Base-by-base conservation (phyloP, 2,888 invertebrate species). In the Nysson spinosus region DNA sequence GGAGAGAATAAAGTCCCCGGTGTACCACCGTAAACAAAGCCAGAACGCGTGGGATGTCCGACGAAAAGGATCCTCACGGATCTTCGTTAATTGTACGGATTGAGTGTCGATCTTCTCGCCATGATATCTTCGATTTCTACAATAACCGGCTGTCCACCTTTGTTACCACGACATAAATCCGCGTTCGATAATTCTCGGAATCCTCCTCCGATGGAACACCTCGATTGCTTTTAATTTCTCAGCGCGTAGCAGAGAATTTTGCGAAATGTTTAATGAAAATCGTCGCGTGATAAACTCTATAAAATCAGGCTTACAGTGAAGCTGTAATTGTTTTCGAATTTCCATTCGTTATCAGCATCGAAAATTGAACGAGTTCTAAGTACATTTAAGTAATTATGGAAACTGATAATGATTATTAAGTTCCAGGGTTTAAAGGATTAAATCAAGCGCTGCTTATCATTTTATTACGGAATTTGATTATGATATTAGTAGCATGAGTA, bases 21-120 rank as follows among this genome's bases (percentile, higher is more conserved):
- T n/a, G n/a, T 57, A 46, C 72, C 51, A 68, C 77, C 77, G 81
- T 81, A 83, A 83, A 84, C 79, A 82, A 83, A 83, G 63, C 47
- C 71, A 62, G 65, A 52, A 64, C 49, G 83, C 83, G 84, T 83
- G 80, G 83, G 84, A 79, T 57, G 83, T 70, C 57, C 51, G 64
- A 69, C 65, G 70, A 69, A 70, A 70, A 77, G 66, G n/a, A n/a
- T n/a, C 65, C 62, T 69, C 69, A 69, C 62, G 72, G 72, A 80
- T 70, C 70, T 75, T 71, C 75, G 81, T 83, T 82, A 81, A 83
- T 83, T 83, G 81, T 71, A 69, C 75, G 77, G 80, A 81, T 83
- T 75, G 74, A 71, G 66, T 68, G 30, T 55, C 72, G 77, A 77
- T 77, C 65, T 61, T 42, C 26, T 34, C 55, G 44, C 35, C 62